Conservation (phyloP, 1,140 invertebrate genomes). For the Mya arenaria region DNA sequence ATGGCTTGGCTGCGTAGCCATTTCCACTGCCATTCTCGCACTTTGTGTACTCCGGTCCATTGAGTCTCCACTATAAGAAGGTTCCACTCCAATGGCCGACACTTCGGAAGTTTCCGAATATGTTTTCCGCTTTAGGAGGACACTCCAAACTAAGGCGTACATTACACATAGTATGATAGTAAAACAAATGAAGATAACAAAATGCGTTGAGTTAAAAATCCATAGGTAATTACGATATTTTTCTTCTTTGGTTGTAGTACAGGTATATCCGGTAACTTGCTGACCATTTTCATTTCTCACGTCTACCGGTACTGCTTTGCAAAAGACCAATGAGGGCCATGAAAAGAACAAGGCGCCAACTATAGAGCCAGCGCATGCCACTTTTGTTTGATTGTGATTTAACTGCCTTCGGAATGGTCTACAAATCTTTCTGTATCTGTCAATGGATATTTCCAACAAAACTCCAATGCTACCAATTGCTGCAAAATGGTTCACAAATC, state of each 20-base stretch:
- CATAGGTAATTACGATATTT: not conserved
- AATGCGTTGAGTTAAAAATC: not conserved
- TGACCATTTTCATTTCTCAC: not conserved
- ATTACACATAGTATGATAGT: not conserved
- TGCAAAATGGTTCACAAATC: slow-evolving; percentile 48
- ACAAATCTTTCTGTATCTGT: slow-evolving; percentile 63
- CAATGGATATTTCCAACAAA: slow-evolving; percentile 57
- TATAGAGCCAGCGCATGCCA: not conserved
- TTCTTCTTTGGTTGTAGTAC: slow-evolving; percentile 1
- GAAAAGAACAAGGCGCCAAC: not conserved
- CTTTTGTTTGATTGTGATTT: not conserved
- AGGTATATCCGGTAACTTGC: not conserved
- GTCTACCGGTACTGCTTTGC: not conserved
- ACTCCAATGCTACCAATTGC: slow-evolving; percentile 54
- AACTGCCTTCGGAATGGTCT: slow-evolving; percentile 55
- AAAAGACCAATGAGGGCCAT: slow-evolving; percentile 16
- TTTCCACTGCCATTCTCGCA: not conserved
- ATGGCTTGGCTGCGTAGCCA: not conserved
- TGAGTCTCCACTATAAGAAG: not conserved
- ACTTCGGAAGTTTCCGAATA: not conserved
- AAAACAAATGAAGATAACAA: not conserved
- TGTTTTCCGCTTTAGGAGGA: not conserved
- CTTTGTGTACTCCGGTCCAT: not conserved
- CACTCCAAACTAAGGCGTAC: slow-evolving; percentile 1
- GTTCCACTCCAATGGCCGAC: not conserved